Percentiles rank a stretch among this genome's conserved stretches.
Evolutionary conservation across 2,113 vertebrate genomes (phyloP).

Genomic region (Aegotheles bennettii): DNA sequence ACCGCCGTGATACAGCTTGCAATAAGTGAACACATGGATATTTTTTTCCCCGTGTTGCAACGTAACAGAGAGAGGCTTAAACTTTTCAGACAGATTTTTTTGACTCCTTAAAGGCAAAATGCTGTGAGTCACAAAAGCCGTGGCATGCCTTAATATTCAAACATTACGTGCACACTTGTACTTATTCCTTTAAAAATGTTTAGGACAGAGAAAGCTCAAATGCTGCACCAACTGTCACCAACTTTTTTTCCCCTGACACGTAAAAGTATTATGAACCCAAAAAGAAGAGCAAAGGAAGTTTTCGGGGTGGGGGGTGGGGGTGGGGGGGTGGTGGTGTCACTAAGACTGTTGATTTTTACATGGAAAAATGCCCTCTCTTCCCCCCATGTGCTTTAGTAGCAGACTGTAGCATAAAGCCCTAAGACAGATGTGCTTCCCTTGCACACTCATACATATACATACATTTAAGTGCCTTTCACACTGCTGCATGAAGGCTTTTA

Average conservation of each 20-base stretch:
- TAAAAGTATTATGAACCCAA: neutral
- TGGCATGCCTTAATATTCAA: neutral
- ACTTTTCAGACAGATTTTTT: neutral
- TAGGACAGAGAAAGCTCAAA: neutral
- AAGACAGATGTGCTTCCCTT: neutral
- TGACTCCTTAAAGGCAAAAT: neutral
- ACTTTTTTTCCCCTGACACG: neutral
- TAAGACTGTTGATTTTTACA: neutral
- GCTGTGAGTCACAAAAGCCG: constrained; percentile 2
- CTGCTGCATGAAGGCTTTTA: neutral
- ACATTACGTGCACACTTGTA: neutral
- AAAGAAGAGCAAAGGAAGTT: neutral
- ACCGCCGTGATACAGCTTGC: neutral
- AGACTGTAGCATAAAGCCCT: neutral
- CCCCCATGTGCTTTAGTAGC: neutral
- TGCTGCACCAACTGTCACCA: neutral
- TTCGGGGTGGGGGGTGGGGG: no score
- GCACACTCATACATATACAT: neutral
- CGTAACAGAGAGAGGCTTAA: neutral
- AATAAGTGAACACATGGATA: neutral
- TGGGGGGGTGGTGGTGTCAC: rapidly evolving
- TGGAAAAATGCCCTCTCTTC: neutral
- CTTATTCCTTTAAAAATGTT: neutral
- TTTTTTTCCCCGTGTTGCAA: neutral
- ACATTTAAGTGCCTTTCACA: neutral